These are phyloP conservation scores for Coleophora flavipennella DNA, from an alignment of 2,888 invertebrate species.

Conservation along the genomic window DNA sequence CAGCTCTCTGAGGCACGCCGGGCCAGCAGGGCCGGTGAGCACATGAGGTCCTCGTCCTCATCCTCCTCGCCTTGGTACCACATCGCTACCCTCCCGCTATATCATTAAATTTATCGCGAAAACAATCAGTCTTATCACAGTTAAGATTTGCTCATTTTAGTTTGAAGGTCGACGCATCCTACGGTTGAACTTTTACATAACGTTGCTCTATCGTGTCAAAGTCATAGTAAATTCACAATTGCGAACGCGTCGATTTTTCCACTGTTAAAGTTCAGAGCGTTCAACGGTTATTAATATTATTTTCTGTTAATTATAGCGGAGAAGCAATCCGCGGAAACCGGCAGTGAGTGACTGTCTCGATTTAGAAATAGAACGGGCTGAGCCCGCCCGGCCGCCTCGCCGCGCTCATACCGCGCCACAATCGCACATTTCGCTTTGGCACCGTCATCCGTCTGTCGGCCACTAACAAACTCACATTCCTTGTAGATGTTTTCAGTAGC, in stretches of 20 bases:
- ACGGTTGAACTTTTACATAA: neutral
- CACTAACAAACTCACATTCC: too few species aligned
- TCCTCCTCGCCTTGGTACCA: conserved; percentile 86
- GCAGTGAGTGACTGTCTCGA: conserved; percentile 67
- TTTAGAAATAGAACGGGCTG: conserved; percentile 71
- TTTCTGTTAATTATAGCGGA: conserved; percentile 49
- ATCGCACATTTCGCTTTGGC: too few species aligned
- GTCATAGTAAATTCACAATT: neutral
- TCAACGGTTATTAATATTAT: conserved; percentile 27
- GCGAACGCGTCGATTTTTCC: neutral
- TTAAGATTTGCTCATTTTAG: conserved; percentile 1
- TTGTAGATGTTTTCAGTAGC: too few species aligned
- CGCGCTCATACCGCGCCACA: conserved; percentile 8
- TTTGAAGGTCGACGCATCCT: conserved; percentile 8
- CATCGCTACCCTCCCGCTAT: conserved; percentile 50
- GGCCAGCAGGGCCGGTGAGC: conserved; percentile 89
- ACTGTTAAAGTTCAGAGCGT: conserved; percentile 13
- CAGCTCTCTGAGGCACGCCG: conserved; percentile 90
- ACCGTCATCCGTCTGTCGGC: too few species aligned
- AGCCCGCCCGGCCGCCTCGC: conserved; percentile 23
- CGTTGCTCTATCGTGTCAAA: too few species aligned
- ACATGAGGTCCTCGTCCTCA: conserved; percentile 89
- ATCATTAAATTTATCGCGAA: conserved; percentile 2
- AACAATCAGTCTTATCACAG: neutral
- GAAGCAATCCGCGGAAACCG: conserved; percentile 64